phyloP scores from a whole-genome alignment of 1,140 invertebrate genomes.

The Ceratina japonica region DNA sequence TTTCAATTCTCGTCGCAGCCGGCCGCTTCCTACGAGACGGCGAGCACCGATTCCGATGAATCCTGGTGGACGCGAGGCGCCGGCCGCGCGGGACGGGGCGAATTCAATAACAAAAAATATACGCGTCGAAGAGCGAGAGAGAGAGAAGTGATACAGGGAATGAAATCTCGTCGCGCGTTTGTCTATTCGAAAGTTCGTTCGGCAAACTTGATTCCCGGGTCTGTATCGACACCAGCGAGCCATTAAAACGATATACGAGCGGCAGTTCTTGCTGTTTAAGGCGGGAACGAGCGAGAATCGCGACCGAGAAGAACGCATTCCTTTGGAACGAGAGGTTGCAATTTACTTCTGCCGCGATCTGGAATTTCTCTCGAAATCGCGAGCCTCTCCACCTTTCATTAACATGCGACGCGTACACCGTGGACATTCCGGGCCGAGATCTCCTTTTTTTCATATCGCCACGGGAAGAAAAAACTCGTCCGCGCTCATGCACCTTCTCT shows the following conservation, averaged over 20 bases:
- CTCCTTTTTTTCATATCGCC: background rate
- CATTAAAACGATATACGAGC: constrained; percentile 48
- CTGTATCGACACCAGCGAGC: constrained; percentile 22
- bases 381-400: background rate
- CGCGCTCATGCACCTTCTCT: background rate
- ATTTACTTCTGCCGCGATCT: constrained; percentile 11
- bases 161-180: no score
- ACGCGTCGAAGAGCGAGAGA: no score
- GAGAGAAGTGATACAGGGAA: no score
- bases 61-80: constrained; percentile 26
- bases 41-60: constrained; percentile 49
- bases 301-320: background rate
- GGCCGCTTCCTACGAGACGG: constrained; percentile 52
- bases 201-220: no score
- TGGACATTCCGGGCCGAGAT: background rate
- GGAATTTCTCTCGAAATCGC: constrained; percentile 20
- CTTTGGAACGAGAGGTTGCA: background rate
- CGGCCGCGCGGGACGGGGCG: no score
- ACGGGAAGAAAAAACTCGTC: background rate
- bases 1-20: constrained; percentile 63
- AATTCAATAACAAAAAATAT: no score
- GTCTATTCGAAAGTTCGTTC: no score
- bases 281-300: background rate
- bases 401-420: background rate
- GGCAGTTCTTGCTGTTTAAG: constrained; percentile 14